Percentiles rank a stretch among this genome's conserved stretches.
Conservation (phyloP, 1,140 invertebrate species). For the Cheumatopsyche charites region DNA sequence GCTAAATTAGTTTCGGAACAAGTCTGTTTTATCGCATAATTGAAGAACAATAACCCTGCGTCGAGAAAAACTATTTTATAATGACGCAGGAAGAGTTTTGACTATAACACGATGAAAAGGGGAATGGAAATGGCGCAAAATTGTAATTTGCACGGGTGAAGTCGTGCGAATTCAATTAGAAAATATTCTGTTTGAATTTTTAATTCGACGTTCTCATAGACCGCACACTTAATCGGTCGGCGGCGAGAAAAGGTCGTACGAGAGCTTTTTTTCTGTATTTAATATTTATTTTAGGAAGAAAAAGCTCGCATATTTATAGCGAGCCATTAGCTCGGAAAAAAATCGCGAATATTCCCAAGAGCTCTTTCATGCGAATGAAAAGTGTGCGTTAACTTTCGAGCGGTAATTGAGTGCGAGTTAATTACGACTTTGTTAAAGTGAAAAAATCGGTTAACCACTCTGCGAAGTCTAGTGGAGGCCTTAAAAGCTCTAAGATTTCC, state of each 20-base stretch:
- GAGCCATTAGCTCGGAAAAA: slow-evolving; percentile 10
- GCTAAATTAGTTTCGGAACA: too few relatives aligned
- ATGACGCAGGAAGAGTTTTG: too few relatives aligned
- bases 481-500: too few relatives aligned
- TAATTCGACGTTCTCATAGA: slow-evolving; percentile 18
- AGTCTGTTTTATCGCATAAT: background rate
- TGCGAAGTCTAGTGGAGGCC: too few relatives aligned
- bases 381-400: too few relatives aligned
- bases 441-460: too few relatives aligned
- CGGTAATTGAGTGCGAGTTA: too few relatives aligned
- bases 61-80: too few relatives aligned
- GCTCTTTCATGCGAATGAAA: background rate
- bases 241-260: slow-evolving; percentile 17
- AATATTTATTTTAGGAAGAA: background rate
- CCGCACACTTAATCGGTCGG: slow-evolving; percentile 35
- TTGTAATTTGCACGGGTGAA: slow-evolving; percentile 15
- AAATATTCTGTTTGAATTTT: slow-evolving; percentile 21
- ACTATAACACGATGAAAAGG: too few relatives aligned
- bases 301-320: slow-evolving; percentile 25
- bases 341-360: slow-evolving; percentile 1
- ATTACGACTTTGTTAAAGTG: too few relatives aligned
- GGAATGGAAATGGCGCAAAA: background rate
- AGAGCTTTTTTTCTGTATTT: too few relatives aligned
- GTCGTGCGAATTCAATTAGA: slow-evolving; percentile 41
- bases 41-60: slow-evolving; percentile 3